These are phyloP conservation scores for Ecliptopera silaceata DNA, from an alignment of 2,888 invertebrate species.

Conservation along the genomic window DNA sequence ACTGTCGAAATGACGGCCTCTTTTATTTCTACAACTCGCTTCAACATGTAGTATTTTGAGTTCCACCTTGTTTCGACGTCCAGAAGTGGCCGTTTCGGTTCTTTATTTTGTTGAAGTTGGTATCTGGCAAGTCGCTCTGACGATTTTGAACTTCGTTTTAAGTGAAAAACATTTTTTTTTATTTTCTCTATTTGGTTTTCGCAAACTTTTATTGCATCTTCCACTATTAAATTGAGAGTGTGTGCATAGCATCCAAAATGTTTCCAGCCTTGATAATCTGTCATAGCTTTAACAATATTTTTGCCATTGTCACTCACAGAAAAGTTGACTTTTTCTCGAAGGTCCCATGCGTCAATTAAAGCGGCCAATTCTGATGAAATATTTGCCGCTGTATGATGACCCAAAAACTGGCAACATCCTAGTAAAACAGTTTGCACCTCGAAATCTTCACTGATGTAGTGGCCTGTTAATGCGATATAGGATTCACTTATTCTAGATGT, in stretches of 20 bases:
- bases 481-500: neutral
- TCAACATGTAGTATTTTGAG: conserved; percentile 3
- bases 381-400: neutral
- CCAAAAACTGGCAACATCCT: conserved; percentile 2
- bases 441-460: neutral
- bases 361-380: neutral
- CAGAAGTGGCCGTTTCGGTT: conserved; percentile 1
- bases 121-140: conserved; percentile 8
- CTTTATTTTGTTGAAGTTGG: conserved; percentile 8
- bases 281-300: neutral
- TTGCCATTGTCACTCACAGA: conserved; percentile 1
- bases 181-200: neutral
- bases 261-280: neutral
- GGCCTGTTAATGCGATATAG: neutral
- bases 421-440: neutral
- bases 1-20: conserved; percentile 5
- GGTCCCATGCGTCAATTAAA: neutral
- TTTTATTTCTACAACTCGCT: conserved; percentile 6
- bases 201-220: neutral
- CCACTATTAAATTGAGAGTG: conserved; percentile 3
- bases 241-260: conserved; percentile 6
- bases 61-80: conserved; percentile 9
- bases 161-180: conserved; percentile 6
- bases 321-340: conserved; percentile 5
- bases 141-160: conserved; percentile 1